These are phyloP conservation scores for Andrena marginata DNA, from an alignment of 2,888 invertebrate genomes.

Conservation along the genomic window DNA sequence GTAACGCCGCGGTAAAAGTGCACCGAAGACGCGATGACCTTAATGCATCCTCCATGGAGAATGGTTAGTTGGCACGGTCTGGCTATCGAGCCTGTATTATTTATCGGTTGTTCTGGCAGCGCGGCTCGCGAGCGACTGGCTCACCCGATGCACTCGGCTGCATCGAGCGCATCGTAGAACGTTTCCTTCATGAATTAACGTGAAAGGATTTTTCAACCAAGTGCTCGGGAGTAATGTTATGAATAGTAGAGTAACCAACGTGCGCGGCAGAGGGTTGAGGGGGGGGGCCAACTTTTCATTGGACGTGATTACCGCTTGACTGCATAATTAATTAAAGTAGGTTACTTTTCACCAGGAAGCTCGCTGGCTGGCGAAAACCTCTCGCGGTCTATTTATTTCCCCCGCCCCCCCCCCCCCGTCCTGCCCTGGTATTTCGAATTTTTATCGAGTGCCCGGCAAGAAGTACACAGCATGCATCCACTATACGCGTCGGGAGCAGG, in stretches of 20 bases:
- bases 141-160: conserved; percentile 23
- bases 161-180: conserved; percentile 16
- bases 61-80: conserved; percentile 30
- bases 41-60: conserved; percentile 61
- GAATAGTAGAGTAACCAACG: conserved; percentile 17
- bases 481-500: neutral
- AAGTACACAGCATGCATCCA: neutral
- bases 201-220: conserved; percentile 25
- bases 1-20: conserved; percentile 44
- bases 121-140: conserved; percentile 1
- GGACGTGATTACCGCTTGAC: conserved; percentile 11
- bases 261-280: neutral
- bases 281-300: conserved; percentile 1
- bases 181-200: conserved; percentile 44
- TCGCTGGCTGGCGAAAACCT: conserved; percentile 1
- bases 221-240: conserved; percentile 6
- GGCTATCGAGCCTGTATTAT: conserved; percentile 49
- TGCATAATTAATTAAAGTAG: conserved; percentile 46
- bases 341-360: conserved; percentile 24
- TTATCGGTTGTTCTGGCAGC: conserved; percentile 30
- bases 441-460: neutral
- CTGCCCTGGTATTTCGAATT: neutral
- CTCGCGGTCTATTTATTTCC: neutral
- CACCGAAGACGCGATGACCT: conserved; percentile 49
- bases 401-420: neutral